Evolutionary conservation across 2,113 vertebrate genomes (phyloP).

Genomic region (Orycteropus afer): DNA sequence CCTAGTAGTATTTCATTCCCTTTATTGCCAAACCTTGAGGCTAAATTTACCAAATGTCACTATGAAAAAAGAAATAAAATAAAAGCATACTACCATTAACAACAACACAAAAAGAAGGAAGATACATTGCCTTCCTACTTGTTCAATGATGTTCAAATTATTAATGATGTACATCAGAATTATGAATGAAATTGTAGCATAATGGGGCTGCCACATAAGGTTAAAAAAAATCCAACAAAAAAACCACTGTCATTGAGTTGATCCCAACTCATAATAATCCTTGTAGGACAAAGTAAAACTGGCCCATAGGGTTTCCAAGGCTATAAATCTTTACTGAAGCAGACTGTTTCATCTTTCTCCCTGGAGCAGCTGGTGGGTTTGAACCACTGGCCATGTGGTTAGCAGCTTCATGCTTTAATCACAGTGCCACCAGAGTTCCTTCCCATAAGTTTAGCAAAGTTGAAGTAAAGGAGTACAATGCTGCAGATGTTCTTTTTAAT

Average conservation of each 20-base stretch:
- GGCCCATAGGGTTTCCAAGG: no score
- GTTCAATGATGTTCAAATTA: no score
- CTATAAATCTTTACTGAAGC: no score
- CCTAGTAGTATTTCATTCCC: background rate
- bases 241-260: no score
- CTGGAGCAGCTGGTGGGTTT: no score
- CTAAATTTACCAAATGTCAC: background rate
- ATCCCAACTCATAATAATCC: no score
- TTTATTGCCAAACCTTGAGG: background rate
- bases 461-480: background rate
- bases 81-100: background rate
- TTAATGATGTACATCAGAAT: background rate
- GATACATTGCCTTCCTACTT: background rate
- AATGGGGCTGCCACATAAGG: accelerated
- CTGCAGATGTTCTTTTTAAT: background rate
- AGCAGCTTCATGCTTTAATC: no score
- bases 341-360: no score
- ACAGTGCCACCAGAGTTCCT: no score
- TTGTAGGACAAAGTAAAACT: no score
- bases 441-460: background rate
- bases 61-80: background rate
- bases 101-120: background rate
- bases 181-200: accelerated
- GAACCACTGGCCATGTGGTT: no score
- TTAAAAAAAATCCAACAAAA: no score